A percentile compares a stretch with the other conserved stretches of the same genome.
phyloP scores from a whole-genome alignment of 2,797 vertebrate genomes.

The Luscinia luscinia region DNA sequence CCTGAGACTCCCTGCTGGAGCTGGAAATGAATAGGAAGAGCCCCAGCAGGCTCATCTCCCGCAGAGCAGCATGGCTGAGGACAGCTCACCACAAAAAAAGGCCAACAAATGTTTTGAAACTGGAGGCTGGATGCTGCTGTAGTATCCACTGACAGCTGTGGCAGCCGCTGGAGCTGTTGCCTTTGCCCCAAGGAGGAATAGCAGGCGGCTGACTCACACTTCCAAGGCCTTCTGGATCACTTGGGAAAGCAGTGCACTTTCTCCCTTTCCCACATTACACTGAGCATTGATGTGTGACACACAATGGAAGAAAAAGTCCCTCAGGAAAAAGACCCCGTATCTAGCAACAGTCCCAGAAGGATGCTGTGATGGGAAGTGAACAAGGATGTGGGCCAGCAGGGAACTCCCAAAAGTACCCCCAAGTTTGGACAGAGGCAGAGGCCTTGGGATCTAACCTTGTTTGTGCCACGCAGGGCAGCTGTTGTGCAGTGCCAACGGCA shows the following conservation, averaged over 20 bases:
- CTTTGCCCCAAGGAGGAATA: background rate
- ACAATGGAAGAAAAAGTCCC: background rate
- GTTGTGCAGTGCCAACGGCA: accelerated
- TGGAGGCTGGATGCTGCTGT: background rate
- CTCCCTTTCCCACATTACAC: background rate
- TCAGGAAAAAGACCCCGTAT: background rate
- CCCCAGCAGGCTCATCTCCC: accelerated
- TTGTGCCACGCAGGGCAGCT: background rate
- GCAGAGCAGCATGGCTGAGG: background rate
- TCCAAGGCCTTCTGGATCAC: background rate
- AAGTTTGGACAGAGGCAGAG: background rate
- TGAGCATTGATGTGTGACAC: background rate
- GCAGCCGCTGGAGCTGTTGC: accelerated
- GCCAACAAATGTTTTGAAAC: background rate
- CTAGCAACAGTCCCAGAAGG: background rate
- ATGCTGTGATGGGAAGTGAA: background rate
- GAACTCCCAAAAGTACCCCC: background rate
- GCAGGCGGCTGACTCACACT: background rate
- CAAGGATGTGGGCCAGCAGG: background rate
- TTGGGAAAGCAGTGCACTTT: background rate
- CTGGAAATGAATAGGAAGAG: background rate
- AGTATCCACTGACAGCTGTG: background rate
- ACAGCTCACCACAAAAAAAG: background rate
- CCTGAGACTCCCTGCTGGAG: background rate
- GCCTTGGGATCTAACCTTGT: background rate